Conservation (phyloP, 92 coral and sea anemone genomes). For the Umimayanthus chanpuru region DNA sequence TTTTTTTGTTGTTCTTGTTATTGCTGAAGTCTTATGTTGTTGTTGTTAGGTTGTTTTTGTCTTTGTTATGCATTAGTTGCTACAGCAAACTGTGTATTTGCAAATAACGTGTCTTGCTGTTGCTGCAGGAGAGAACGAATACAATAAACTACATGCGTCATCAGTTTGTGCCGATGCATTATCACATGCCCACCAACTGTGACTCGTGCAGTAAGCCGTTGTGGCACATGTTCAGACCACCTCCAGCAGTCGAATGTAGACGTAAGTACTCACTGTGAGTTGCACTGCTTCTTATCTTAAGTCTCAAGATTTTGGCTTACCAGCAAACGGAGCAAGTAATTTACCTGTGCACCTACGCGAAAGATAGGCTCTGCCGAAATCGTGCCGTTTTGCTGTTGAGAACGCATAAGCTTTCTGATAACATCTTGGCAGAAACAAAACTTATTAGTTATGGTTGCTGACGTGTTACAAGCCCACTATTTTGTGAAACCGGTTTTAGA, state of each 20-base stretch:
- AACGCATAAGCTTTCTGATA: too few species aligned
- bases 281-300: too few species aligned
- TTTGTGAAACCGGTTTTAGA: too few species aligned
- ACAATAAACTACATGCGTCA: conserved; percentile 97
- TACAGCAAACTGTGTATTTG: neutral
- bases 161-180: conserved; percentile 95
- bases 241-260: conserved; percentile 95
- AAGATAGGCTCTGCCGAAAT: too few species aligned
- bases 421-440: too few species aligned
- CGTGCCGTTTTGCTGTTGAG: too few species aligned
- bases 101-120: neutral
- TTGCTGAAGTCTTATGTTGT: neutral
- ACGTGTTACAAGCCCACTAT: too few species aligned
- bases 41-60: neutral
- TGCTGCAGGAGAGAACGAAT: conserved; percentile 82
- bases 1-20: neutral
- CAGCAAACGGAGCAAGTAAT: too few species aligned
- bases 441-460: too few species aligned
- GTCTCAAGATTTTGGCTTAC: too few species aligned
- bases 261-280: conserved; percentile 63
- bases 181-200: conserved; percentile 98
- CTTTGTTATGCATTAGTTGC: neutral
- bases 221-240: conserved; percentile 98
- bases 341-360: too few species aligned
- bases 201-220: conserved; percentile 96